Evolutionary conservation across 2,888 invertebrate genomes (phyloP).

Genomic region (Hirtodrosophila cameraria): DNA sequence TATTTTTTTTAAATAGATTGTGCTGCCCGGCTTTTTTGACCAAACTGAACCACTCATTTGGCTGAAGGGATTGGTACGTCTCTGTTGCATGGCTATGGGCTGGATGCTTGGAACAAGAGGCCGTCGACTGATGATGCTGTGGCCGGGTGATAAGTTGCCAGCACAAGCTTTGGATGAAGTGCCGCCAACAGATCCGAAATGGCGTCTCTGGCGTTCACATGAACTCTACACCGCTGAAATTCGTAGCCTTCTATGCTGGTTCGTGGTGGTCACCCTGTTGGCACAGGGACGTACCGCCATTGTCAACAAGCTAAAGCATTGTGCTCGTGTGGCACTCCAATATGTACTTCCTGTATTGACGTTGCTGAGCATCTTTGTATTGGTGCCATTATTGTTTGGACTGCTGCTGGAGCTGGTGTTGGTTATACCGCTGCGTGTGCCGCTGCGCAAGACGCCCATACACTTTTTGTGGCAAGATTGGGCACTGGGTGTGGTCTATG

Average conservation of each 20-base stretch:
- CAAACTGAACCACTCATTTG: constrained; percentile 98
- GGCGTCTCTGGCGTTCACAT: constrained; percentile 89
- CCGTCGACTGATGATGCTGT: constrained; percentile 93
- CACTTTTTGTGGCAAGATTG: constrained; percentile 97
- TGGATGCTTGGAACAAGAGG: constrained; percentile 94
- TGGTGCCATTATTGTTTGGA: constrained; percentile 96
- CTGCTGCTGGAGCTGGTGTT: constrained; percentile 95
- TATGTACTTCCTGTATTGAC: constrained; percentile 90
- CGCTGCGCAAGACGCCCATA: constrained; percentile 95
- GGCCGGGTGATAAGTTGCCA: constrained; percentile 84
- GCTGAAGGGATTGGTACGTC: constrained; percentile 94
- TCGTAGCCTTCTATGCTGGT: constrained; percentile 97
- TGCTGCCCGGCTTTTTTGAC: constrained; percentile 97
- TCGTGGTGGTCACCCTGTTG: constrained; percentile 93
- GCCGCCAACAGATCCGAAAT: constrained; percentile 49
- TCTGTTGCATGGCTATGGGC: constrained; percentile 94
- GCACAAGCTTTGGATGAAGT: constrained; percentile 4
- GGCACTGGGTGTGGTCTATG: constrained; percentile 98
- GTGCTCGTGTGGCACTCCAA: constrained; percentile 90
- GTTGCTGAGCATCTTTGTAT: constrained; percentile 90
- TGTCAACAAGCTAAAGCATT: constrained; percentile 88
- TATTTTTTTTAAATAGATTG: constrained; percentile 87
- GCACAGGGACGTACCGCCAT: constrained; percentile 94
- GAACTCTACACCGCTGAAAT: constrained; percentile 97
- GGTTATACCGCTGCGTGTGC: constrained; percentile 96